A percentile compares a stretch with the other conserved stretches of the same genome.
phyloP scores from a whole-genome alignment of 2,888 invertebrate species.

The Drosophila helvetica region DNA sequence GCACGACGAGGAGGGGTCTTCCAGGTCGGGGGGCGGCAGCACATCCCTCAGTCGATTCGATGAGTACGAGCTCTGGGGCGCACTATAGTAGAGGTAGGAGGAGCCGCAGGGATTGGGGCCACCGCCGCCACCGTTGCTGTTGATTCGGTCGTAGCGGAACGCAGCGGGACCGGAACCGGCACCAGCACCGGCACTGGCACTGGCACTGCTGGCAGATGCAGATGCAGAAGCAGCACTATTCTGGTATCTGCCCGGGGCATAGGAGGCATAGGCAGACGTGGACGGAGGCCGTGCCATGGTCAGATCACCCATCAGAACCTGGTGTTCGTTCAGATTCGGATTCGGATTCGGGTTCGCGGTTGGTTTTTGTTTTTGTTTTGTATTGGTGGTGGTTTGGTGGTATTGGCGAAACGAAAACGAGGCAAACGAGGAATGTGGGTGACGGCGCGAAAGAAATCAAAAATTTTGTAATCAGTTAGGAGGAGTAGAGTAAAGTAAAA shows the following conservation, averaged over 20 bases:
- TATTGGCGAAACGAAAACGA: conserved; percentile 1
- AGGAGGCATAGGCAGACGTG: not conserved
- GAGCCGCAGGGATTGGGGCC: conserved; percentile 24
- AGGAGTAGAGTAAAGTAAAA: conserved; percentile 3
- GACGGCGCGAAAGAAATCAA: conserved; percentile 35
- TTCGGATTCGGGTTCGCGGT: not conserved
- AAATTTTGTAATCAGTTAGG: conserved; percentile 34
- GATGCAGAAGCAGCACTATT: conserved; percentile 34
- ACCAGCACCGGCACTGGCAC: not conserved
- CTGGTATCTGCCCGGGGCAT: conserved; percentile 3
- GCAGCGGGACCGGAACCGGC: not conserved
- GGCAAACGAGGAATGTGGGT: conserved; percentile 1
- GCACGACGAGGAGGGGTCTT: conserved; percentile 1
- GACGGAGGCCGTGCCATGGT: conserved; percentile 18
- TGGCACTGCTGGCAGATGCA: conserved; percentile 7
- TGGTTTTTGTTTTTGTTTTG: not conserved
- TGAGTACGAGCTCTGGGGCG: conserved; percentile 70
- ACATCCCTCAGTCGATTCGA: conserved; percentile 67
- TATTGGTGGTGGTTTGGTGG: too few relatives aligned
- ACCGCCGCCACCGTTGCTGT: conserved; percentile 18
- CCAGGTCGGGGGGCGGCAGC: conserved; percentile 34
- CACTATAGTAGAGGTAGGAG: conserved; percentile 60
- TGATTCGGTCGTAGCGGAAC: conserved; percentile 27
- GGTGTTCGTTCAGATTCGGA: not conserved
- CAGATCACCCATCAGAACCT: conserved; percentile 41